Base-by-base conservation (phyloP, 2,888 invertebrate species). In the Scaptomyza parva region DNA sequence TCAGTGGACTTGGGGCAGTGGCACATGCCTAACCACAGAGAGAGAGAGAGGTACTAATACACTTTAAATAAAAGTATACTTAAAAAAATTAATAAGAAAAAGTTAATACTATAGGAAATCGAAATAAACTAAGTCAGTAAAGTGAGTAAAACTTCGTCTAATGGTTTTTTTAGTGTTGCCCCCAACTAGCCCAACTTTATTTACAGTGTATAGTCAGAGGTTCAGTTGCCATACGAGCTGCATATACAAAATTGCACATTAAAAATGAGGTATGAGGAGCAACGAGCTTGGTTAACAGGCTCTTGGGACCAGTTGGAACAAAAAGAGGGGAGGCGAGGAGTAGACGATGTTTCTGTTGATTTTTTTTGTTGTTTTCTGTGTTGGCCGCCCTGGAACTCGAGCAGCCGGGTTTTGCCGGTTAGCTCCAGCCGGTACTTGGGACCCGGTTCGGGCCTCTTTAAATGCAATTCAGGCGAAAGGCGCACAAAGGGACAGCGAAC, bases 391-490 rank as follows among this genome's bases (percentile, higher is more conserved):
- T 47, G 28, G 39, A 30, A 26, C n/a, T 28, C 11, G 41, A 11
- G 40, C 40, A 26, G 40, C 18, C 47, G 28, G 28, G 45, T 45
- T n/a, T n/a, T 47, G 47, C n/a, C 30, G 47, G 47, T 41, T 33
- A 26, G 14, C 48, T 45, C 2, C 37, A 37, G 37, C 37, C 37
- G 51, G 63, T 39, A 40, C 39, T 45, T 61, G 60, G 48, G 20
- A 35, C 48, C 37, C 58, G 65, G 57, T 57, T 70, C 39, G 71
- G 52, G 60, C 70, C 76, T 43, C 71, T 71, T 74, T 76, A 74
- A 85, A 83, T 83, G 82, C 82, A 83, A 87, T 87, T 75, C 81
- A 76, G 79, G 77, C 80, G 88, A 87, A 88, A 82, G 88, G 86
- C 86, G 73, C 82, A 86, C 81, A 88, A 80, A 88, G 83, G 86